phyloP scores from a whole-genome alignment of 2,888 invertebrate species.

The Rhagium mordax region DNA sequence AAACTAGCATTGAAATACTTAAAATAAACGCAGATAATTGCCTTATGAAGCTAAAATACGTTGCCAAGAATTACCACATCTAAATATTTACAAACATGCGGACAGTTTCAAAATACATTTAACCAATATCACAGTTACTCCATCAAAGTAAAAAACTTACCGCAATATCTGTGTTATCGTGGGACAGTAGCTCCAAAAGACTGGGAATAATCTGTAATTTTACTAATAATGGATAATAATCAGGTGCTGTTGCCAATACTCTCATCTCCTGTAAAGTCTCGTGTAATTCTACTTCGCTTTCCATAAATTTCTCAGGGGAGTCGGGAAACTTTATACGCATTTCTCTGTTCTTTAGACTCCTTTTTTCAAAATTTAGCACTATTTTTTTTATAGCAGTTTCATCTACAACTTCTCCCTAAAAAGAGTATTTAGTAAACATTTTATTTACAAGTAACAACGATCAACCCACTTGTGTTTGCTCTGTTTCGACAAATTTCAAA shows the following conservation, averaged over 20 bases:
- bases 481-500: conserved; percentile 86
- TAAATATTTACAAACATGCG: too few species aligned
- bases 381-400: conserved; percentile 90
- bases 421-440: conserved; percentile 42
- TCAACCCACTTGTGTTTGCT: conserved; percentile 79
- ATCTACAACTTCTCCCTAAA: conserved; percentile 89
- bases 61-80: too few species aligned
- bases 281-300: conserved; percentile 88
- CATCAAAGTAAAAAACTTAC: conserved; percentile 60
- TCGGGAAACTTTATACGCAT: conserved; percentile 99
- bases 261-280: conserved; percentile 91
- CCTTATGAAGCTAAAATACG: too few species aligned
- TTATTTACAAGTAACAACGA: neutral
- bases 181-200: conserved; percentile 91
- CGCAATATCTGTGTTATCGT: conserved; percentile 94
- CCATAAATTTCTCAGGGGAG: conserved; percentile 97
- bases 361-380: conserved; percentile 94
- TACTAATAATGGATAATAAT: conserved; percentile 92
- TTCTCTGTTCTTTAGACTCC: conserved; percentile 94
- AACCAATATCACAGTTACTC: too few species aligned
- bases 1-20: too few species aligned
- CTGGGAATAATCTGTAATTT: conserved; percentile 92
- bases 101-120: too few species aligned
- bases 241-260: conserved; percentile 94
- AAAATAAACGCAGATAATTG: too few species aligned